phyloP scores from a whole-genome alignment of 2,888 invertebrate genomes.

The Galerucella calmariensis region DNA sequence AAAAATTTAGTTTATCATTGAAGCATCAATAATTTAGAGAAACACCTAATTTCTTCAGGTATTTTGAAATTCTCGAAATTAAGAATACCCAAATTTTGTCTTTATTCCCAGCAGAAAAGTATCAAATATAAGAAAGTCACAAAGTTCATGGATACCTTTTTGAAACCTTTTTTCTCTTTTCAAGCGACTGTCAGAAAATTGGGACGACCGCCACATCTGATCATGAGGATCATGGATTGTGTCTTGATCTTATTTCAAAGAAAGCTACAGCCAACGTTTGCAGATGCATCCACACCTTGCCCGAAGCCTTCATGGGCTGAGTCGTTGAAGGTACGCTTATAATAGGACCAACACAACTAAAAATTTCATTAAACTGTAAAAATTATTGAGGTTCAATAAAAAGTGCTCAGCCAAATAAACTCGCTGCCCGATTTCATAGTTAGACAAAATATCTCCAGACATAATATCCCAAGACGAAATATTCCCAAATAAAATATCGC shows the following conservation, averaged over 20 bases:
- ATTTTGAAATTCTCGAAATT: too few relatives aligned
- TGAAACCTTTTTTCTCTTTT: constrained; percentile 38
- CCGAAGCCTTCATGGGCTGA: constrained; percentile 97
- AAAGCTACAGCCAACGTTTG: constrained; percentile 82
- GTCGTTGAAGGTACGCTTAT: constrained; percentile 76
- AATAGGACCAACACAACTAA: background rate
- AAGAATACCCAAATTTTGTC: too few relatives aligned
- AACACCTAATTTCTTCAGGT: too few relatives aligned
- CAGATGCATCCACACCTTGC: constrained; percentile 84
- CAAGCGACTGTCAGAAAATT: constrained; percentile 88
- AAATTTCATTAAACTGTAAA: background rate
- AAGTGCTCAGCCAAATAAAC: too few relatives aligned
- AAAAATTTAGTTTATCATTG: too few relatives aligned
- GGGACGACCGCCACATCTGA: constrained; percentile 94
- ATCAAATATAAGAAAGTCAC: too few relatives aligned
- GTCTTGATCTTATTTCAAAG: constrained; percentile 93
- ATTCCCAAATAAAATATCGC: too few relatives aligned
- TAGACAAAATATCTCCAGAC: too few relatives aligned
- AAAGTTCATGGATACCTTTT: background rate
- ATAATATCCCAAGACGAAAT: too few relatives aligned
- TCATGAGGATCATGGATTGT: constrained; percentile 98
- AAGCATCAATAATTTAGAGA: too few relatives aligned
- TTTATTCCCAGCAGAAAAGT: too few relatives aligned
- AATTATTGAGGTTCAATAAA: background rate
- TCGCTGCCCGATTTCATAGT: too few relatives aligned